phyloP scores from a whole-genome alignment of 1,140 invertebrate species.

The Camponotus vicinus region DNA sequence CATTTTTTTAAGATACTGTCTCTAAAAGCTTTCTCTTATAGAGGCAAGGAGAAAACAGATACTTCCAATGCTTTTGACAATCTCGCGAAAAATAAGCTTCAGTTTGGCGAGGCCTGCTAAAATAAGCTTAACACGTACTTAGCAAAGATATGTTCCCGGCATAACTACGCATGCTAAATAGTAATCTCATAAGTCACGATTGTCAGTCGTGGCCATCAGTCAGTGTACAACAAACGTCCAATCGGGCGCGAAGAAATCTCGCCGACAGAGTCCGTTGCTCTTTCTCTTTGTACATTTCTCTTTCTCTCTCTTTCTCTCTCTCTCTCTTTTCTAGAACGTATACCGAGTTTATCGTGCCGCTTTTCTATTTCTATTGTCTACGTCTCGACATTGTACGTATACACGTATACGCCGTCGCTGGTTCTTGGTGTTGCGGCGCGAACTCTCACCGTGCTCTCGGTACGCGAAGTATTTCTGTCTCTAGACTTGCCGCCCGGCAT shows the following conservation, averaged over 20 bases:
- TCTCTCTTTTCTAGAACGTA: neutral
- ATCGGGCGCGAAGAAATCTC: constrained; percentile 29
- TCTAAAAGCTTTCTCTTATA: neutral
- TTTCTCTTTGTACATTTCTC: neutral
- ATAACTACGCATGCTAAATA: constrained; percentile 33
- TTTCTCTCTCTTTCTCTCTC: neutral
- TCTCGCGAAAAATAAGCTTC: neutral
- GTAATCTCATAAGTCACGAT: constrained; percentile 50
- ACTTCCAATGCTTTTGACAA: neutral
- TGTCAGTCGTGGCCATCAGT: constrained; percentile 36
- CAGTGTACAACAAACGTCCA: constrained; percentile 14
- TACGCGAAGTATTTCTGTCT: constrained; percentile 71
- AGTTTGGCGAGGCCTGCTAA: constrained; percentile 3
- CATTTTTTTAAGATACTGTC: neutral
- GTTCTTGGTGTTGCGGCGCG: constrained; percentile 17
- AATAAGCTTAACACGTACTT: constrained; percentile 4
- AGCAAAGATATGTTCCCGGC: constrained; percentile 4
- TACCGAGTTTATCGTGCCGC: constrained; percentile 27
- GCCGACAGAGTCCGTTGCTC: constrained; percentile 16
- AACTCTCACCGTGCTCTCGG: constrained; percentile 36
- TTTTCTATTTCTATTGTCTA: constrained; percentile 70
- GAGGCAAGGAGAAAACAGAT: neutral
- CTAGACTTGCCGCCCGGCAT: constrained; percentile 61
- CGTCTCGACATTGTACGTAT: constrained; percentile 41
- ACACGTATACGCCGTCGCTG: neutral